Evolutionary conservation across 2,113 vertebrate species (phyloP).

Genomic region (human): DNA sequence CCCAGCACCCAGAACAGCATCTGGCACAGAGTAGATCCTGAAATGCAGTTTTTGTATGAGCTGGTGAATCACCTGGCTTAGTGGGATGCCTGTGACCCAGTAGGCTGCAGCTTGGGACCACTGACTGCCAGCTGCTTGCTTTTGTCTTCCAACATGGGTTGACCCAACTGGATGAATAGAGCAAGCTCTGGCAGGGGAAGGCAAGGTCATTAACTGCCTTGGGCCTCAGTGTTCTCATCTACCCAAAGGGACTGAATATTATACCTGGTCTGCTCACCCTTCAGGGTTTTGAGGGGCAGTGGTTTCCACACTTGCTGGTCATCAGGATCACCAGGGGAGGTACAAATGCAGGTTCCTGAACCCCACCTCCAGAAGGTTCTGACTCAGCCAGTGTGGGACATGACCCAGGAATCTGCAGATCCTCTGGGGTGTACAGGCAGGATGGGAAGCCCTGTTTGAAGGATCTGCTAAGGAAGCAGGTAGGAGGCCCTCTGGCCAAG

Average conservation of each 20-base stretch:
- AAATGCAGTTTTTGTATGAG: neutral
- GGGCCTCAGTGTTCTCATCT: neutral
- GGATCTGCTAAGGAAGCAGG: neutral
- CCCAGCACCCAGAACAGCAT: neutral
- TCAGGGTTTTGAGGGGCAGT: neutral
- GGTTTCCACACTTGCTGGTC: neutral
- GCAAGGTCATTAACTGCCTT: neutral
- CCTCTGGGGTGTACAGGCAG: neutral
- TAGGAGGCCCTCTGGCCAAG: neutral
- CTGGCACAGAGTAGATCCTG: neutral
- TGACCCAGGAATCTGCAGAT: neutral
- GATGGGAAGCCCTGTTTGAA: neutral
- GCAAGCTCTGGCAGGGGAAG: neutral
- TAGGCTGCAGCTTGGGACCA: neutral
- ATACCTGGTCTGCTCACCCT: neutral
- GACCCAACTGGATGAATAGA: neutral
- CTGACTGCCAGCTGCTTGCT: neutral
- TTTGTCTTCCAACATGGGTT: neutral
- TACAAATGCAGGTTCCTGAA: neutral
- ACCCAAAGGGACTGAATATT: neutral
- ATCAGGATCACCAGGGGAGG: neutral
- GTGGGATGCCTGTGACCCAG: accelerated
- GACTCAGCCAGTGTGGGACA: neutral
- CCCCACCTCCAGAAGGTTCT: neutral
- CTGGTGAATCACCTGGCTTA: neutral